phyloP scores from a whole-genome alignment of 2,113 vertebrate species.

The Myxocyprinus asiaticus region DNA sequence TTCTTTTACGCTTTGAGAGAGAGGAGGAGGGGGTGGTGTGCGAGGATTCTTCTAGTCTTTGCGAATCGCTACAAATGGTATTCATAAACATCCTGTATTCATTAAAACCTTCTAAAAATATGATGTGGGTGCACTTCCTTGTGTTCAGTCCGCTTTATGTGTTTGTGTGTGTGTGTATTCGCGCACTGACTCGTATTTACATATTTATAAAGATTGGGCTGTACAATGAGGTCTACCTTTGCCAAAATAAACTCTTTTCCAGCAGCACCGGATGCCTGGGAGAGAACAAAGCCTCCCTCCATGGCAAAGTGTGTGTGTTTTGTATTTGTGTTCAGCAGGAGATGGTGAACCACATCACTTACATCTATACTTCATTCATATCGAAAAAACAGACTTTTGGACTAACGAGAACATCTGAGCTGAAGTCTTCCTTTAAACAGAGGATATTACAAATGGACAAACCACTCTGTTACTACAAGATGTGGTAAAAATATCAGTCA shows the following conservation, averaged over 20 bases:
- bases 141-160: constrained; percentile 60
- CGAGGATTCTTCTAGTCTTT: constrained; percentile 78
- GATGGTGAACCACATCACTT: constrained; percentile 41
- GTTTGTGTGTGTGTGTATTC: constrained; percentile 56
- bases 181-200: constrained; percentile 73
- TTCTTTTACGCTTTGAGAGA: constrained; percentile 58
- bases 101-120: constrained; percentile 86
- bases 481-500: constrained; percentile 20
- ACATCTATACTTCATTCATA: constrained; percentile 41
- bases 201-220: constrained; percentile 80
- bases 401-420: constrained; percentile 25
- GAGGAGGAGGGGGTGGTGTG: constrained; percentile 63
- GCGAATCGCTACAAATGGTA: constrained; percentile 79
- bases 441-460: constrained; percentile 3
- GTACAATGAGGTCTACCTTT: constrained; percentile 74
- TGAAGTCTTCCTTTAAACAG: constrained; percentile 13
- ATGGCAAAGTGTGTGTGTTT: constrained; percentile 53
- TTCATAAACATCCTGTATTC: constrained; percentile 85
- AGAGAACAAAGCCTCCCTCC: constrained; percentile 68
- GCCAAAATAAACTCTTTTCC: constrained; percentile 77
- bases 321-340: constrained; percentile 45
- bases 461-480: constrained; percentile 7
- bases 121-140: constrained; percentile 71
- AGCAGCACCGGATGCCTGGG: constrained; percentile 66
- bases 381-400: constrained; percentile 20